Evolutionary conservation across 2,797 vertebrate species (phyloP).

Genomic region (Pseudocheirus occidentalis): DNA sequence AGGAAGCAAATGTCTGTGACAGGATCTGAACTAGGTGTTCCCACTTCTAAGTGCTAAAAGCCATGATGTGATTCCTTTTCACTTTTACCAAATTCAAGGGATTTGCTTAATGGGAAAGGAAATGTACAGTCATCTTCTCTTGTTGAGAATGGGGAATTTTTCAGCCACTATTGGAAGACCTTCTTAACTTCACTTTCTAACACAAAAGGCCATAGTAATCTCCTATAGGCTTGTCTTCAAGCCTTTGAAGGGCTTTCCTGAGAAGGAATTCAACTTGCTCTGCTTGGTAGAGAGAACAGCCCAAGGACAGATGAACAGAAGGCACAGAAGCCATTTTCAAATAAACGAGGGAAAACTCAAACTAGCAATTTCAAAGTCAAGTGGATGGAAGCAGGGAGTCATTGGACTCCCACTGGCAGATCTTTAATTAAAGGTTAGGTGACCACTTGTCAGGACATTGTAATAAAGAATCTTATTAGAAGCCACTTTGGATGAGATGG

Average conservation of each 20-base stretch:
- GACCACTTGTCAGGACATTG: not conserved
- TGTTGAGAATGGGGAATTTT: not conserved
- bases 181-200: not conserved
- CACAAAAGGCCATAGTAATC: not conserved
- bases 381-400: not conserved
- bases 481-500: not conserved
- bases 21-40: not conserved
- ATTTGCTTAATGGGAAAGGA: not conserved
- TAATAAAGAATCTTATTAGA: not conserved
- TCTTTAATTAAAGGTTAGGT: not conserved
- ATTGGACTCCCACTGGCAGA: not conserved
- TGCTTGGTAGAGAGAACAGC: not conserved
- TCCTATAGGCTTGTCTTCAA: not conserved
- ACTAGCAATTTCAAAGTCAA: not conserved
- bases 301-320: rapidly evolving
- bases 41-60: not conserved
- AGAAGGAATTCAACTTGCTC: not conserved
- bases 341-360: not conserved
- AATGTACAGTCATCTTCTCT: not conserved
- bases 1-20: not conserved
- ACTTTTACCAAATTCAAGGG: not conserved
- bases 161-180: not conserved
- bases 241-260: not conserved
- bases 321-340: not conserved
- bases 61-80: not conserved